These are phyloP conservation scores for Anthophora plumipes DNA, from an alignment of 2,888 invertebrate genomes.

Conservation along the genomic window DNA sequence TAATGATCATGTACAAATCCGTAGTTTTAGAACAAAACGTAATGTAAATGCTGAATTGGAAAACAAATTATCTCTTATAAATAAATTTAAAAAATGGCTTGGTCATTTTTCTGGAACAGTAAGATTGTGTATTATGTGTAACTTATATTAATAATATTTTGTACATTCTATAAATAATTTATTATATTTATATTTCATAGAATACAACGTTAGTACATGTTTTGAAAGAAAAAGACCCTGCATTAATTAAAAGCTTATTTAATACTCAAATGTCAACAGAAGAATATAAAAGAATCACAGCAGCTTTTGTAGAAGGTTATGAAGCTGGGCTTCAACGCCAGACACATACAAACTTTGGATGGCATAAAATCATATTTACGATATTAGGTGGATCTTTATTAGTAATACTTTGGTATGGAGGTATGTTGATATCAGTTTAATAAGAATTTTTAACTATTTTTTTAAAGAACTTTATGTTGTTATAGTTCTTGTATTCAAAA, in stretches of 20 bases:
- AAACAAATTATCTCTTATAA: constrained; percentile 88
- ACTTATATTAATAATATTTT: constrained; percentile 6
- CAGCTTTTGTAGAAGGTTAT: constrained; percentile 97
- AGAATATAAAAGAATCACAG: constrained; percentile 91
- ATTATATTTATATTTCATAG: constrained; percentile 12
- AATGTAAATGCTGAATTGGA: constrained; percentile 89
- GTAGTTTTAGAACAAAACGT: constrained; percentile 93
- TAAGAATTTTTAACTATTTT: too few species aligned
- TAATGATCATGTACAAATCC: constrained; percentile 86
- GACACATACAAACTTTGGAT: constrained; percentile 69
- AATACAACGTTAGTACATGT: constrained; percentile 1
- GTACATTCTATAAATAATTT: not conserved
- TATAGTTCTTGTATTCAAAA: not conserved
- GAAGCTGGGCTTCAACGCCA: constrained; percentile 88
- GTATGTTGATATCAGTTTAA: constrained; percentile 35
- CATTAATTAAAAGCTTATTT: constrained; percentile 86
- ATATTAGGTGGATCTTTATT: constrained; percentile 1
- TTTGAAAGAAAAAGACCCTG: constrained; percentile 82
- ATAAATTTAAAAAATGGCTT: constrained; percentile 76
- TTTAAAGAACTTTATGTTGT: not conserved
- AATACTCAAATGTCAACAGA: constrained; percentile 84
- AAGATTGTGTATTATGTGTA: constrained; percentile 26
- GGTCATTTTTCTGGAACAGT: constrained; percentile 62
- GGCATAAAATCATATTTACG: constrained; percentile 20
- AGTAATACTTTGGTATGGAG: constrained; percentile 6